Conservation (phyloP, 2,888 invertebrate genomes). For the Rotaria socialis region DNA sequence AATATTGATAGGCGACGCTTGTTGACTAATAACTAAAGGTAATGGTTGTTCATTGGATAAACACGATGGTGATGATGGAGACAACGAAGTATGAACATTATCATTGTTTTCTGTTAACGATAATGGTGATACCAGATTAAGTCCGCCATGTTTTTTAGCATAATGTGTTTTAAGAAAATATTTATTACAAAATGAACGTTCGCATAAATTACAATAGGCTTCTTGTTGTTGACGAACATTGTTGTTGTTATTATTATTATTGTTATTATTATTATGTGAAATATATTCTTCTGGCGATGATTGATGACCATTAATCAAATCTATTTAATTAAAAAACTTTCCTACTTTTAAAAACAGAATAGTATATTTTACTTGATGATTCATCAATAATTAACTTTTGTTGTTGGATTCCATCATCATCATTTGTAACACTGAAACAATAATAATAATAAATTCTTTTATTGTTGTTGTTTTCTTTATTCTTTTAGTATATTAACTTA, state of each 20-base stretch:
- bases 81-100: conserved; percentile 2
- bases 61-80: conserved; percentile 13
- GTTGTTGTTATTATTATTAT: background rate
- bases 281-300: background rate
- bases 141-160: conserved; percentile 42
- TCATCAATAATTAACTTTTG: background rate
- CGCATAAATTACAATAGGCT: conserved; percentile 67
- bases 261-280: background rate
- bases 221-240: background rate
- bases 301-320: background rate
- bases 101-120: conserved; percentile 15
- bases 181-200: conserved; percentile 94
- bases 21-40: background rate
- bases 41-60: background rate
- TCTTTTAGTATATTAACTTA: background rate
- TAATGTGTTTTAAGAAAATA: conserved; percentile 87
- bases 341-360: too few species aligned
- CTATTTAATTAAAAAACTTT: background rate
- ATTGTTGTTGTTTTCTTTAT: background rate
- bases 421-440: background rate
- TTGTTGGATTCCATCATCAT: background rate
- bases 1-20: background rate
- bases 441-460: background rate
- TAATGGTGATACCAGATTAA: background rate
- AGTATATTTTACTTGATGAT: too few species aligned